These are phyloP conservation scores for Sebastes ruberrimus DNA, from an alignment of 2,797 vertebrate genomes.

Conservation along the genomic window DNA sequence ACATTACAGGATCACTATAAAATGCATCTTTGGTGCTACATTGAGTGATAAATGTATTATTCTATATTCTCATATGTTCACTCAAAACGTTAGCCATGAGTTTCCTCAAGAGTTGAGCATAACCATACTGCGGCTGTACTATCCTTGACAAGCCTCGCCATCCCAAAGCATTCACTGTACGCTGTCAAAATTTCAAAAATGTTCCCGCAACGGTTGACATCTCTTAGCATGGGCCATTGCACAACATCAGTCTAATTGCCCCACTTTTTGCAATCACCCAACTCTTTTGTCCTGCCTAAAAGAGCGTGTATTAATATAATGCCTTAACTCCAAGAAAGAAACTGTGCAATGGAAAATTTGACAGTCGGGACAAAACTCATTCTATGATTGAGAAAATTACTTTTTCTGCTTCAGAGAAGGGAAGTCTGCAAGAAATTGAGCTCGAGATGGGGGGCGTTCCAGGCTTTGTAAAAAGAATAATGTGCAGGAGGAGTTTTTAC, in stretches of 20 bases:
- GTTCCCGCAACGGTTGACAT: neutral
- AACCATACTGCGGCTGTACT: neutral
- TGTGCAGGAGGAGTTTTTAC: neutral
- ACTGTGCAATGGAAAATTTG: constrained; percentile 28
- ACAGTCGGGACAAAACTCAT: constrained; percentile 47
- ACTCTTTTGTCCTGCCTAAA: constrained; percentile 54
- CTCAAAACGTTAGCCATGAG: neutral
- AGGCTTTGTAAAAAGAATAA: constrained; percentile 12
- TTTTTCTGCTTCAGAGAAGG: constrained; percentile 48
- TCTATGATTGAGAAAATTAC: constrained; percentile 57
- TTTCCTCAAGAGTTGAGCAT: neutral
- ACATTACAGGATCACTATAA: neutral
- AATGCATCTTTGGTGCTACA: neutral
- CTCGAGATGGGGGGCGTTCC: neutral
- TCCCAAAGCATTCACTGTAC: neutral
- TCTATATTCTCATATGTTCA: neutral
- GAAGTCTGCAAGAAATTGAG: constrained; percentile 15
- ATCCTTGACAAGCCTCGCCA: neutral
- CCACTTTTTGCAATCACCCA: constrained; percentile 31
- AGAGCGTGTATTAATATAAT: constrained; percentile 45
- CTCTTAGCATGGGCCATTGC: constrained; percentile 7
- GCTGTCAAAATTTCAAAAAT: constrained; percentile 15
- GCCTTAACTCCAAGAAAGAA: constrained; percentile 32
- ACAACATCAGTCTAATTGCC: constrained; percentile 47
- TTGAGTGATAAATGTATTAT: neutral